Percentiles rank a stretch among this genome's conserved stretches.
Conservation (phyloP, 2,888 invertebrate species). For the Drosophila aldrichi region DNA sequence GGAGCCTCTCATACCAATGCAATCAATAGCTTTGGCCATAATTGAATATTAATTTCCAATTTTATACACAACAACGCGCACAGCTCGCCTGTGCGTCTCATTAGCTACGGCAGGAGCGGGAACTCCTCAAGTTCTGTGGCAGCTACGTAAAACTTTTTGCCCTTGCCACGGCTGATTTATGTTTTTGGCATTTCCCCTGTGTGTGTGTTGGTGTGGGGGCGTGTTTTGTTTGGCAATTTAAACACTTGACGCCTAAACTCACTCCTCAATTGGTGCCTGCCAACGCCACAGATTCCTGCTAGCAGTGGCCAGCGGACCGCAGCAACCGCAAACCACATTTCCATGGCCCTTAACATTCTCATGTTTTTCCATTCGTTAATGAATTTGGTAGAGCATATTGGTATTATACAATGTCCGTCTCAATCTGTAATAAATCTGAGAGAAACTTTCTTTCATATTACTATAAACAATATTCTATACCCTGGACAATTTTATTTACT, state of each 20-base stretch:
- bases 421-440: no score
- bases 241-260: conserved; percentile 31
- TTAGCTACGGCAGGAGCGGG: conserved; percentile 20
- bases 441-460: no score
- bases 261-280: conserved; percentile 48
- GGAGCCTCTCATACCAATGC: not conserved
- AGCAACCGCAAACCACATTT: conserved; percentile 11
- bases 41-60: conserved; percentile 77
- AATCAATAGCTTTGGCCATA: conserved; percentile 58
- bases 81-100: conserved; percentile 48
- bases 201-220: conserved; percentile 11
- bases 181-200: conserved; percentile 19
- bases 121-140: conserved; percentile 32
- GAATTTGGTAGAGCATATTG: not conserved
- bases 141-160: conserved; percentile 39
- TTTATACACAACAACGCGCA: conserved; percentile 22
- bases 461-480: no score
- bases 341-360: conserved; percentile 2
- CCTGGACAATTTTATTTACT: no score
- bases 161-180: conserved; percentile 52
- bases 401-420: not conserved
- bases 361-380: not conserved
- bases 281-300: conserved; percentile 3
- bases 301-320: conserved; percentile 8
- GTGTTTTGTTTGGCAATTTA: conserved; percentile 15